Evolutionary conservation across 2,797 vertebrate genomes (phyloP).

Genomic region (Eulemur coronatus): DNA sequence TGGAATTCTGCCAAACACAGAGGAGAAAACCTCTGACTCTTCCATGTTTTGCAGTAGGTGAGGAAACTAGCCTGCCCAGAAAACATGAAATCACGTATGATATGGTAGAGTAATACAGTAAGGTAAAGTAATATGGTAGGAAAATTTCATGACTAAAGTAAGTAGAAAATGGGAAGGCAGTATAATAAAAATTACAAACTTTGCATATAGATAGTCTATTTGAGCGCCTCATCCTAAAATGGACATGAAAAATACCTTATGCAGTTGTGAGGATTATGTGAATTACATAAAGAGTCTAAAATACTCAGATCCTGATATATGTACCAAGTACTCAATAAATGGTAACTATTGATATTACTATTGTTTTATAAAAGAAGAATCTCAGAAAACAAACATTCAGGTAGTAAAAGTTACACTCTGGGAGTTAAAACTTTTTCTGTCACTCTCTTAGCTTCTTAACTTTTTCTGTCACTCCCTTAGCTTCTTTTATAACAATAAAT

Average conservation of each 20-base stretch:
- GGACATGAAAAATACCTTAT: not conserved
- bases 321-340: not conserved
- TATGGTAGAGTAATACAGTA: not conserved
- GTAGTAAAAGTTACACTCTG: not conserved
- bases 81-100: constrained; percentile 11
- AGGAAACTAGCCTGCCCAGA: not conserved
- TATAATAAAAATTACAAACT: constrained; percentile 15
- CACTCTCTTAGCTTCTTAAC: not conserved
- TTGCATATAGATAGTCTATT: not conserved
- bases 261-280: not conserved
- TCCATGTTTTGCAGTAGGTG: not conserved
- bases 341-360: not conserved
- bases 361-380: not conserved
- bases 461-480: not conserved
- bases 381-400: not conserved
- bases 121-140: not conserved
- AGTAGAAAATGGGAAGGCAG: constrained; percentile 8
- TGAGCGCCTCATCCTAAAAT: not conserved
- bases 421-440: not conserved
- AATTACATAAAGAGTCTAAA: not conserved
- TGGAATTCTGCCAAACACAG: constrained; percentile 28
- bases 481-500: not conserved
- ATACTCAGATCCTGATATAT: not conserved
- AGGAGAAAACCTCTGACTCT: constrained; percentile 21
- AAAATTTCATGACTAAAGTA: not conserved